A percentile compares a stretch with the other conserved stretches of the same genome.
Evolutionary conservation across 2,888 invertebrate species (phyloP).

Genomic region (Apamea crenata): DNA sequence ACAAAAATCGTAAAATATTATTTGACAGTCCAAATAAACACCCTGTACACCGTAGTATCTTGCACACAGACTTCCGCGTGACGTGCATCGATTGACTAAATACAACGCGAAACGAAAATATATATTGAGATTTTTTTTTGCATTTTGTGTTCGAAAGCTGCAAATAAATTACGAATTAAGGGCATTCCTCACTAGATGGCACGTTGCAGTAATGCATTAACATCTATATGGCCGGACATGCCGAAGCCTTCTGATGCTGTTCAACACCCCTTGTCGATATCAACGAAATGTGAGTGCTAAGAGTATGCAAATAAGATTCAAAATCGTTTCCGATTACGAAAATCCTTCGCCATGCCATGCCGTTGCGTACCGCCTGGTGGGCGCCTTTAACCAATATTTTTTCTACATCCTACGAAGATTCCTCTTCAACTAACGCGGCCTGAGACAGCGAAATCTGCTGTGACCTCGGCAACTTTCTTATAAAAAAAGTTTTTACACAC

Average conservation of each 20-base stretch:
- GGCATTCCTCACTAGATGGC: background rate
- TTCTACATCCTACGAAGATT: constrained; percentile 66
- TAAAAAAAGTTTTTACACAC: constrained; percentile 77
- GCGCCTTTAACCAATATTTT: background rate
- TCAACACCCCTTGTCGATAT: background rate
- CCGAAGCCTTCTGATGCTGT: too few relatives aligned
- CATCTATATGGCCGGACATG: background rate
- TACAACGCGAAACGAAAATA: background rate
- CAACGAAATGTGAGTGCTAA: background rate
- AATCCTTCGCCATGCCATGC: background rate
- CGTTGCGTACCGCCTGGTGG: background rate
- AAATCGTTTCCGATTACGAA: background rate
- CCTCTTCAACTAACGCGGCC: constrained; percentile 81
- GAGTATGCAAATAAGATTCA: background rate
- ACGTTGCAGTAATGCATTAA: background rate
- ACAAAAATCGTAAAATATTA: constrained; percentile 1
- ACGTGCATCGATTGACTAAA: background rate
- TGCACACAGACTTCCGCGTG: background rate
- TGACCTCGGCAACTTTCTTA: constrained; percentile 73
- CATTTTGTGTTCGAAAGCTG: constrained; percentile 2
- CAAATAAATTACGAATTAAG: constrained; percentile 2
- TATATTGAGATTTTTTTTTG: background rate
- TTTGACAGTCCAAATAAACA: constrained; percentile 21
- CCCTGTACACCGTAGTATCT: constrained; percentile 38
- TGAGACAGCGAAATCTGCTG: constrained; percentile 84